Base-by-base conservation (phyloP, 2,888 invertebrate genomes). In the Graphium colonna region DNA sequence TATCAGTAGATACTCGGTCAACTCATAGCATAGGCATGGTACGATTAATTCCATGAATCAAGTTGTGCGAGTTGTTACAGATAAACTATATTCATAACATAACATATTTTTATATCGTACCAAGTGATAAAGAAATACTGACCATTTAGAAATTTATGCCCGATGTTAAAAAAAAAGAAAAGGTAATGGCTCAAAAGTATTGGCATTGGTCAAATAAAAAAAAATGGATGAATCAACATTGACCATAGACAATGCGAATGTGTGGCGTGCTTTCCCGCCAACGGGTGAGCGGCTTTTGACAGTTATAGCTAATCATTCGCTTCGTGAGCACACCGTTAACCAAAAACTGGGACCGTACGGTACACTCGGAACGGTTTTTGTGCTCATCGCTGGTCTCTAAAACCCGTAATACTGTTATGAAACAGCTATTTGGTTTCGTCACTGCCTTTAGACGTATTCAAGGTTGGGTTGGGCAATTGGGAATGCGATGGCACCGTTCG, bases 401-500 rank as follows among this genome's bases (percentile, higher is more conserved):
- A 82, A 83, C 82, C 71, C 64, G 84, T 83, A 81, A 79, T 84
- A 83, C 84, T 82, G 86, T 86, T 89, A 88, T 77, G 84, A 84
- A 85, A 85, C 72, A 67, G 69, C 76, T 77, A 75, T 75, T 77
- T 72, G 60, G 62, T 86, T 78, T 81, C 84, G 78, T 84, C 84
- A 86, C 69, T 65, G 61, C 59, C 51, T 59, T 51, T 65, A 60
- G 60, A 56, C 50, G 40, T 52, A 55, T 64, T 69, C 77, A 76
- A 75, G 75, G 77, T 69, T 72, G 71, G 62, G 63, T 73, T 74
- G 65, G 60, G 70, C 65, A 73, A 72, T 60, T 60, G 50, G 52
- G 43, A 38, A 43, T 38, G 36, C 43, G 26, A 31, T 39, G 48
- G n/a, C n/a, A n/a, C 40, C 41, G 13, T 33, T 28, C n/a, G 2